Evolutionary conservation across 2,797 vertebrate species (phyloP), one percentile per base, ranked within the genome.

Genomic region (Sus cebifrons): DNA sequence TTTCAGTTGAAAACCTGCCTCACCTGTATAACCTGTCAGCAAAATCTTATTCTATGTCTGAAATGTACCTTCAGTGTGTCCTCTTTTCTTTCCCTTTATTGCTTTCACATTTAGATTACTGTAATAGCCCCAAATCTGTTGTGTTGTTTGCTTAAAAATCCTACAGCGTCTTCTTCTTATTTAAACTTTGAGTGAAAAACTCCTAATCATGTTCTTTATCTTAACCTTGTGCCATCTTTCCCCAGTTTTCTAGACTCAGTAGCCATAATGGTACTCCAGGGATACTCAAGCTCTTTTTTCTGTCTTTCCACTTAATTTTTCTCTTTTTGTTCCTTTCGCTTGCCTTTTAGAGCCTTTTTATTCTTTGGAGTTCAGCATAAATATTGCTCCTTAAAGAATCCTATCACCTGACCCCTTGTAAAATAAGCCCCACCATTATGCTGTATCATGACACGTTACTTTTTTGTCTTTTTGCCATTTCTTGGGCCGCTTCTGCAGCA

Each of bases 291-390:
- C 9, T 85, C 27, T 78, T 85, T 74, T 91, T 32, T 73, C 23
- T 91, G 52, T 73, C 40, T 92, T 88, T 44, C 5, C 16, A 21
- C 32, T 83, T 71, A 64, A 56, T 78, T 73, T 36, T 77, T 67
- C 21, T 79, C 27, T 20, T 86, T 89, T 64, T 78, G 7, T 86
- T 70, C 21, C 16, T 71, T 16, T 92, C 21, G 62, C 44, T 73
- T 54, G 21, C 29, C 73, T 95, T 87, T 93, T 65, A 91, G 73
- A 27, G 10, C 25, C 25, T 32, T 67, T 78, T 44, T 36, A 10
- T 71, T 89, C 68, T 77, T 96, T 83, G 40, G 17, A 40, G 82
- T 92, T 86, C 75, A 83, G 44, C 65, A 36, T 87, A 81, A 90
- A 74, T 70, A 6, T 23, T 20, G 74, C 32, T 94, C 75, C n/a